A percentile compares a stretch with the other conserved stretches of the same genome.
phyloP scores from a whole-genome alignment of 2,113 vertebrate genomes.

The Micronycteris hirsuta region DNA sequence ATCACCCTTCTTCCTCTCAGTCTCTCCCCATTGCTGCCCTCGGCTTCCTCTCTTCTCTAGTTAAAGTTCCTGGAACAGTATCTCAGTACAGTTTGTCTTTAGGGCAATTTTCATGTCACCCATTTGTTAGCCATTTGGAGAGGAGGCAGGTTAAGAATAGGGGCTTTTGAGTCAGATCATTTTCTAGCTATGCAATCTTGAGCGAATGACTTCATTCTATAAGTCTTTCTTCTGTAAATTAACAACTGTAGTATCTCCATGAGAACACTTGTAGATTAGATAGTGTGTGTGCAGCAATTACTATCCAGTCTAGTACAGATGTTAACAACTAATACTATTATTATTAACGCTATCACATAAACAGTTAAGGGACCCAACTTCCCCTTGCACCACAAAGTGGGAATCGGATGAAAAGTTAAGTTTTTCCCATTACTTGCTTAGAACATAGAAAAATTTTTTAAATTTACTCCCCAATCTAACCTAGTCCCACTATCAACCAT shows the following conservation, averaged over 20 bases:
- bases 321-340: neutral
- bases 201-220: neutral
- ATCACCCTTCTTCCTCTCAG: neutral
- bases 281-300: neutral
- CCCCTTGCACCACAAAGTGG: neutral
- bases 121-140: neutral
- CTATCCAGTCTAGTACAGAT: neutral
- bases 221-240: neutral
- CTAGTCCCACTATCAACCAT: neutral
- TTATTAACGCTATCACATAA: neutral
- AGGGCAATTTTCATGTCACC: neutral
- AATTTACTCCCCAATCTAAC: neutral
- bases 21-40: neutral
- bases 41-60: neutral
- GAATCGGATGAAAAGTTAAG: neutral
- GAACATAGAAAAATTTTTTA: conserved; percentile 13
- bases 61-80: neutral
- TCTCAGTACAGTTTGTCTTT: neutral
- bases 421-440: neutral
- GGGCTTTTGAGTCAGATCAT: neutral
- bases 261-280: neutral
- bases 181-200: neutral
- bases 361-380: neutral
- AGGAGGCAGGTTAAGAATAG: neutral
- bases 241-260: neutral